Conservation (phyloP, 2,797 vertebrate genomes). For the Coranthus polyacanthus region DNA sequence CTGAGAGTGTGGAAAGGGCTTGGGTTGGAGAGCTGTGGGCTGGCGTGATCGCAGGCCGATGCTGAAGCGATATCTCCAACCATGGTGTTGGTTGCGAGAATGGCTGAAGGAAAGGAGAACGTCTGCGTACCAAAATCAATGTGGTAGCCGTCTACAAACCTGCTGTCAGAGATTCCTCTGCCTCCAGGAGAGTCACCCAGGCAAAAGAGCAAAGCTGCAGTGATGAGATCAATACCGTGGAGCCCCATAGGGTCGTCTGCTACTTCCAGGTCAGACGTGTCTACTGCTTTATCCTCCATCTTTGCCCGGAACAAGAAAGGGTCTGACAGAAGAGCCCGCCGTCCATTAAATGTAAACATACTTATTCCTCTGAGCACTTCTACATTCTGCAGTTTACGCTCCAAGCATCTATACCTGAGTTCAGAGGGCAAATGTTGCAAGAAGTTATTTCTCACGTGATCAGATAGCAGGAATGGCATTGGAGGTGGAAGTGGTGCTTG, state of each 20-base stretch:
- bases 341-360: constrained; percentile 89
- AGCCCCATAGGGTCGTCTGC: constrained; percentile 97
- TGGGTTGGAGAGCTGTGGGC: constrained; percentile 98
- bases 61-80: constrained; percentile 98
- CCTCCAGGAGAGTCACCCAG: constrained; percentile 97
- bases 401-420: constrained; percentile 86
- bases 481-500: constrained; percentile 73
- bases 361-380: constrained; percentile 90
- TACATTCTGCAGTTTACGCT: constrained; percentile 89
- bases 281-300: constrained; percentile 97
- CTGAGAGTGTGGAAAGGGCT: constrained; percentile 99
- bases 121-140: constrained; percentile 98
- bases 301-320: constrained; percentile 90
- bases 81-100: constrained; percentile 98
- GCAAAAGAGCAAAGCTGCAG: constrained; percentile 97
- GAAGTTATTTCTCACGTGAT: constrained; percentile 87
- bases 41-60: constrained; percentile 98
- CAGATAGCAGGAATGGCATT: constrained; percentile 82
- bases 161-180: constrained; percentile 96
- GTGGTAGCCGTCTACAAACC: constrained; percentile 93
- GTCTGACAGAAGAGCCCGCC: constrained; percentile 88
- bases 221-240: constrained; percentile 98
- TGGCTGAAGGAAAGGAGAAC: constrained; percentile 97
- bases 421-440: constrained; percentile 86
- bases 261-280: constrained; percentile 96